Evolutionary conservation across 2,797 vertebrate genomes (phyloP).

Genomic region (Taeniopygia guttata): DNA sequence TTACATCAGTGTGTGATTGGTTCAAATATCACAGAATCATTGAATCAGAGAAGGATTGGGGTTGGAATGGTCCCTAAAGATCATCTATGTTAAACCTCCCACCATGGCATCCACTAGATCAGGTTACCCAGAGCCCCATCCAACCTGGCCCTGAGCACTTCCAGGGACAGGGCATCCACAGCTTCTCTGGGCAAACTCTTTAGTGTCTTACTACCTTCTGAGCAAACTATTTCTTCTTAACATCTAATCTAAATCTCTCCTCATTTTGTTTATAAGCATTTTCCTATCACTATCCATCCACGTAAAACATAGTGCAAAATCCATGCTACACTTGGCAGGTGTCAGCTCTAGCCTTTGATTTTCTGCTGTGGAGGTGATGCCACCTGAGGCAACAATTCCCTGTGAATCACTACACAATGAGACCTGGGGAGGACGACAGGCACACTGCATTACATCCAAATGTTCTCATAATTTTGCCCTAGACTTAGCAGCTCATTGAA

Average conservation of each 20-base stretch:
- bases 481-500: not conserved
- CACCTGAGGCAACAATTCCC: not conserved
- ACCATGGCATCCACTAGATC: not conserved
- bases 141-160: not conserved
- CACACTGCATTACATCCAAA: not conserved
- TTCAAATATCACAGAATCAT: not conserved
- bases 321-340: not conserved
- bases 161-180: not conserved
- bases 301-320: not conserved
- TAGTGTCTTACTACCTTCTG: not conserved
- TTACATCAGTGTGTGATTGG: not conserved
- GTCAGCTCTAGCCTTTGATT: not conserved
- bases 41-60: not conserved
- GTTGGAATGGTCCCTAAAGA: not conserved
- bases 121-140: not conserved
- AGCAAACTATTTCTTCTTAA: not conserved
- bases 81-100: not conserved
- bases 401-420: not conserved
- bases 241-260: not conserved
- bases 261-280: not conserved
- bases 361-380: not conserved
- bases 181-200: not conserved
- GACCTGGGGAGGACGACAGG: not conserved
- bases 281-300: not conserved
- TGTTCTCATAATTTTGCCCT: not conserved